These are phyloP conservation scores for Drosophila varians DNA, from an alignment of 1,140 invertebrate species.

Conservation along the genomic window DNA sequence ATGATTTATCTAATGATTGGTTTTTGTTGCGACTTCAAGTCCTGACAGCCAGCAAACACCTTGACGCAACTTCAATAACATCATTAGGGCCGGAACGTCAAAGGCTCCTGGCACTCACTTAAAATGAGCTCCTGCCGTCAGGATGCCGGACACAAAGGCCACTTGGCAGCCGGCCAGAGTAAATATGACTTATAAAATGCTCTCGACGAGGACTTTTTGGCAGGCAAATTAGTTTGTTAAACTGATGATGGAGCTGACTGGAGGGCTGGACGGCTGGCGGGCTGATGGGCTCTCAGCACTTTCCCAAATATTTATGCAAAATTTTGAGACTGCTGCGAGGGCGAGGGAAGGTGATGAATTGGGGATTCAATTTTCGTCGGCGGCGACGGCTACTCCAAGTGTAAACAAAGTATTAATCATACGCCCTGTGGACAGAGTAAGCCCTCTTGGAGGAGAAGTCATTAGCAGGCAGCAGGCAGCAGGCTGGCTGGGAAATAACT, in stretches of 20 bases:
- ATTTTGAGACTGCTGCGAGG: not conserved
- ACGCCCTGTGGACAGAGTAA: slow-evolving; percentile 18
- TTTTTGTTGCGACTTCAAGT: slow-evolving; percentile 4
- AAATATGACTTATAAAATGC: slow-evolving; percentile 47
- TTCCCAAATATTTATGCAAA: slow-evolving; percentile 43
- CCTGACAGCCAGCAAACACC: slow-evolving; percentile 19
- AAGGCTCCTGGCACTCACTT: slow-evolving; percentile 32
- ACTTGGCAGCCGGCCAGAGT: slow-evolving; percentile 35
- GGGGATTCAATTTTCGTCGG: slow-evolving; percentile 34
- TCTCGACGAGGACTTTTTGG: slow-evolving; percentile 30
- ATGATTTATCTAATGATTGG: slow-evolving; percentile 42
- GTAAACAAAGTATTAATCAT: slow-evolving; percentile 46
- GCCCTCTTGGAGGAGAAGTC: slow-evolving; percentile 17
- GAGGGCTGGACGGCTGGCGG: too few species aligned
- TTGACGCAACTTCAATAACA: slow-evolving; percentile 40
- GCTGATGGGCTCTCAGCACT: slow-evolving; percentile 4
- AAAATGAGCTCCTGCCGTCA: slow-evolving; percentile 35
- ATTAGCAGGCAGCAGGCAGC: slow-evolving; percentile 29
- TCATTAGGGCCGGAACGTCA: slow-evolving; percentile 10
- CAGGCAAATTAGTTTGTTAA: slow-evolving; percentile 49
- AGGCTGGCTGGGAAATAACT: slow-evolving; percentile 27
- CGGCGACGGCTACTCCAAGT: slow-evolving; percentile 31
- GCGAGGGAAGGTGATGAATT: slow-evolving; percentile 33
- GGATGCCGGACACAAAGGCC: slow-evolving; percentile 33
- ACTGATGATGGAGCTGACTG: slow-evolving; percentile 32